A percentile compares a stretch with the other conserved stretches of the same genome.
Conservation (phyloP, 2,888 invertebrate species). For the Exephanes ischioxanthus region DNA sequence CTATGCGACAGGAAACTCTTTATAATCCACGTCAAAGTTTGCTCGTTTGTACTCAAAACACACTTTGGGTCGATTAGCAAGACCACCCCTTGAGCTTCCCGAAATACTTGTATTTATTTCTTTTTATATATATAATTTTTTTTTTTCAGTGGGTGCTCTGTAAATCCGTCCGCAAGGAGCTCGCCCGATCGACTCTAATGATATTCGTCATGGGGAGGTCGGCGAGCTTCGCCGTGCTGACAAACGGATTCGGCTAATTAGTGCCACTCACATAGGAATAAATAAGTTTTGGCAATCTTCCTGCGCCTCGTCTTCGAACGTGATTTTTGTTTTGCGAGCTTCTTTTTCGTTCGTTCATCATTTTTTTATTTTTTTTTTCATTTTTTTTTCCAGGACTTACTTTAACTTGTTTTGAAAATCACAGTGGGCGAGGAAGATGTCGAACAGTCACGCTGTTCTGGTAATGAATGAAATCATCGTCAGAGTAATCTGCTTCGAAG, state of each 20-base stretch:
- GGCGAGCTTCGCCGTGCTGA: not conserved
- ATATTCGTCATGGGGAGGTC: not conserved
- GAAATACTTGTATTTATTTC: conserved; percentile 23
- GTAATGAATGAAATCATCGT: conserved; percentile 18
- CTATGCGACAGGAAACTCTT: conserved; percentile 11
- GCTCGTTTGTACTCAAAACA: conserved; percentile 51
- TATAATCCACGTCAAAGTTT: conserved; percentile 42
- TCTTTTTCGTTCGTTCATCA: not conserved
- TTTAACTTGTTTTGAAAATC: conserved; percentile 22
- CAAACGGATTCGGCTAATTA: conserved; percentile 21
- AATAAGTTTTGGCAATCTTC: conserved; percentile 45
- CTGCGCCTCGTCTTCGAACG: conserved; percentile 12
- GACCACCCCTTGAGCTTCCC: conserved; percentile 48
- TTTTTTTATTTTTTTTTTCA: not conserved
- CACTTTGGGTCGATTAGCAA: conserved; percentile 57
- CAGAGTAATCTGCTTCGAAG: not conserved
- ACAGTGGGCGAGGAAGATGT: conserved; percentile 30
- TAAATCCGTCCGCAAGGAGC: not conserved
- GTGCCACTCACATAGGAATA: conserved; percentile 43
- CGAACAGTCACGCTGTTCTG: conserved; percentile 29
- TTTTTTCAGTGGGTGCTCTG: conserved; percentile 36
- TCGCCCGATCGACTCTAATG: conserved; percentile 3
- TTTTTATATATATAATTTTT: conserved; percentile 28
- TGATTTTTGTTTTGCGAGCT: not conserved
- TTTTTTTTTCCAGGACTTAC: not conserved